Evolutionary conservation across 2,113 vertebrate species (phyloP), one percentile per base, ranked within the genome.

Genomic region (Prunella fulvescens): DNA sequence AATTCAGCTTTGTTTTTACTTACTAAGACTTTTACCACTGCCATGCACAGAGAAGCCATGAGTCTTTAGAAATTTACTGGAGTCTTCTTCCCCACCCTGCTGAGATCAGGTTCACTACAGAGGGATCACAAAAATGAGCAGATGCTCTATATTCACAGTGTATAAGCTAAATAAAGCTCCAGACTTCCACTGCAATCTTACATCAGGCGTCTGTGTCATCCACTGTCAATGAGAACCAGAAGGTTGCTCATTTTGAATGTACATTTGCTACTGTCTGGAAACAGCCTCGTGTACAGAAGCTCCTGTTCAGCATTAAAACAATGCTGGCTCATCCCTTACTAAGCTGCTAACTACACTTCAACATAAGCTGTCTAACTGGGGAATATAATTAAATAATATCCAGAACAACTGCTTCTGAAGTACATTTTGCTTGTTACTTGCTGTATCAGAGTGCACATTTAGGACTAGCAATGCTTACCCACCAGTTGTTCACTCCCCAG

Each of bases 281-380:
- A 73, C 31, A 58, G 40, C 24, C 31, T 16, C 18, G 2, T 69
- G 61, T 45, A 61, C 58, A 86, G 79, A 74, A 92, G 88, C 82
- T 88, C 60, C 60, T 39, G 8, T 28, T 87, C 81, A 61, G 50
- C n/a, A 57, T 39, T 70, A 58, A 86, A 80, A 29, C 74, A 92
- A 60, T 0, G 3, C 58, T 88, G 88, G 60, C 64, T 93, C 86
- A 90, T 77, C 64, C 29, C 40, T 86, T 44, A 70, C 79, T 83
- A 88, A 94, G 51, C 82, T 94, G 94, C 76, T 88, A 92, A 88
- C 90, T 90, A 86, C 16, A 25, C 71, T 88, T 94, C 74, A 66
- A 51, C 39, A 42, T 57, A 83, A 88, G 54, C 64, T 62, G 71
- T 54, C 79, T 81, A 83, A 87, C 57, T 53, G n/a, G 31, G 62